Evolutionary conservation across 2,113 vertebrate genomes (phyloP).

Genomic region (Mola mola): DNA sequence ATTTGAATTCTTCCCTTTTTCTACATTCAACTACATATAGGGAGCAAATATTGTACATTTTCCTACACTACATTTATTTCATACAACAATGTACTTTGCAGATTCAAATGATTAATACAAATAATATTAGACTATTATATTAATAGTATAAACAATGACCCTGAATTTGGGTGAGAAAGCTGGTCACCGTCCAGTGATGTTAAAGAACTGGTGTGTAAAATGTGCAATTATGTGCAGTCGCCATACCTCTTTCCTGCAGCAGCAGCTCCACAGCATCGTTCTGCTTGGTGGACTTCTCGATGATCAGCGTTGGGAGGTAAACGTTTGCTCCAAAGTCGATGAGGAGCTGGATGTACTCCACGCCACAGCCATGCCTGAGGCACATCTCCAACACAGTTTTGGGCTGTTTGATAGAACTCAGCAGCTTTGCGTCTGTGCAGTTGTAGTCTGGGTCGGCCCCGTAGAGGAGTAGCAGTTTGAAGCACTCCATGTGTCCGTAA

Average conservation of each 20-base stretch:
- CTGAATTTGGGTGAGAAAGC: too few species aligned
- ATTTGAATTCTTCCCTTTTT: too few species aligned
- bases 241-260: conserved; percentile 87
- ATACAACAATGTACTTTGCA: too few species aligned
- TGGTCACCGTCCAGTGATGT: too few species aligned
- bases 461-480: conserved; percentile 86
- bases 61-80: too few species aligned
- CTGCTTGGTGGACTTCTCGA: conserved; percentile 72
- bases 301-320: conserved; percentile 84
- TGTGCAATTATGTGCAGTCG: too few species aligned
- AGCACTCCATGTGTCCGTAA: conserved; percentile 93
- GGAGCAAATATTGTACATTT: too few species aligned
- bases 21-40: too few species aligned
- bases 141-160: too few species aligned
- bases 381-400: conserved; percentile 85
- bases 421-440: conserved; percentile 72
- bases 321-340: conserved; percentile 95
- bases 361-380: conserved; percentile 79
- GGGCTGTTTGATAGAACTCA: conserved; percentile 76
- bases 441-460: conserved; percentile 87
- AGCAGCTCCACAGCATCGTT: conserved; percentile 87
- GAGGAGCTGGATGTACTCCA: conserved; percentile 87
- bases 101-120: too few species aligned
- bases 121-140: too few species aligned
- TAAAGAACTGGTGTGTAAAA: too few species aligned